phyloP scores from a whole-genome alignment of 2,797 vertebrate genomes.

The Monodelphis domestica region DNA sequence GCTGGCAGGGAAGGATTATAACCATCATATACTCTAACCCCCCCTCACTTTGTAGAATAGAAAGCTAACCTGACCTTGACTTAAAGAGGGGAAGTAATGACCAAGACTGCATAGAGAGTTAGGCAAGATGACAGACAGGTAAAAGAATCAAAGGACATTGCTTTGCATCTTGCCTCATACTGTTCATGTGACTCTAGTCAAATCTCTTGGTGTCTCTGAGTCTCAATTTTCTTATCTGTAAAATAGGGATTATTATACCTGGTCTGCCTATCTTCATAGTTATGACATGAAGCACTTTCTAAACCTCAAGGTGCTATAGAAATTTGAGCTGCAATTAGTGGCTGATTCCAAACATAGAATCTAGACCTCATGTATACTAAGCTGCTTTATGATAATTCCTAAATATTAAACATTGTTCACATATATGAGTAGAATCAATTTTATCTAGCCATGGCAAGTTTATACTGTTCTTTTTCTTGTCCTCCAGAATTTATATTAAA shows the following conservation, averaged over 20 bases:
- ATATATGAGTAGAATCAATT: background rate
- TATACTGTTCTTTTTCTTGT: background rate
- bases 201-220: background rate
- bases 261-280: background rate
- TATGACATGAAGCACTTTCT: background rate
- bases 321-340: background rate
- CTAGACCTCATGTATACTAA: background rate
- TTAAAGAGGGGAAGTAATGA: background rate
- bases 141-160: background rate
- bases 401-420: conserved; percentile 10
- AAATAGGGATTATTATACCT: background rate
- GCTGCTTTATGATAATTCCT: background rate
- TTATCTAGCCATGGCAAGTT: background rate
- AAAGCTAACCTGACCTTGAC: background rate
- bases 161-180: background rate
- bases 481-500: background rate
- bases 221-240: background rate
- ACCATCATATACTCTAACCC: background rate
- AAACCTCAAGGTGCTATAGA: background rate
- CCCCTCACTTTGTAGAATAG: background rate
- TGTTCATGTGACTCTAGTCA: background rate
- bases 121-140: background rate
- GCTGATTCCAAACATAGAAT: background rate
- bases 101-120: background rate
- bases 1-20: background rate